Base-by-base conservation (phyloP, 2,113 vertebrate species). In the Cepphus grylle region DNA sequence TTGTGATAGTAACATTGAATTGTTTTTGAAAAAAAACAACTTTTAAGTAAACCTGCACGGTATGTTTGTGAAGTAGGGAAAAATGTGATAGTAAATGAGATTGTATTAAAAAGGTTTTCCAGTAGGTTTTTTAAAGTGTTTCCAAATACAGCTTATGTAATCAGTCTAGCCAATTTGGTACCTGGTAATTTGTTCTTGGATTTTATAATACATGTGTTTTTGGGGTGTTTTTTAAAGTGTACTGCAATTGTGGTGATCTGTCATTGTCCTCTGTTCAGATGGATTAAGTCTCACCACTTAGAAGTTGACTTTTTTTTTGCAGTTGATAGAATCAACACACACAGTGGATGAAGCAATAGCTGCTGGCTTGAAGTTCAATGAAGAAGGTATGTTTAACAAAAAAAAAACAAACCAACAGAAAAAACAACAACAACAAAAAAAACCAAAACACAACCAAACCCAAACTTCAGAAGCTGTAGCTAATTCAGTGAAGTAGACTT, bases 311-410 rank as follows among this genome's bases (percentile, higher is more conserved):
- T 8, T 22, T 77, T 74, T 77, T 62, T 94, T 94, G 40, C 94
- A 99, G 99, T 97, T 99, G 66, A 94, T 99, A 94, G 92, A 97
- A 27, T 98, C 98, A 66, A 98, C 99, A 25, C 94, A 76, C 93
- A 98, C 99, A 42, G 93, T 99, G 97, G 99, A 99, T 78, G 99
- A 98, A 78, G 99, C 99, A 79, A 90, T 99, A 78, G 98, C 98
- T 95, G 96, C 96, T 80, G 99, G 98, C 81, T 96, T 99, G 95
- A 91, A 98, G 86, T 98, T 97, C 91, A 97, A 72, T 52, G 98
- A 99, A 12, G 96, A 98, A 98, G 98, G 98, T 99, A 98, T 47
- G 87, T 61, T 45, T 58, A 47, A 30, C 30, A 43, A 78, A 56
- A 45, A 56, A 45, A 67, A 50, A 21, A 0, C 9, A 45, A 47